Base-by-base conservation (phyloP, 2,888 invertebrate species). In the Venusia cambrica region DNA sequence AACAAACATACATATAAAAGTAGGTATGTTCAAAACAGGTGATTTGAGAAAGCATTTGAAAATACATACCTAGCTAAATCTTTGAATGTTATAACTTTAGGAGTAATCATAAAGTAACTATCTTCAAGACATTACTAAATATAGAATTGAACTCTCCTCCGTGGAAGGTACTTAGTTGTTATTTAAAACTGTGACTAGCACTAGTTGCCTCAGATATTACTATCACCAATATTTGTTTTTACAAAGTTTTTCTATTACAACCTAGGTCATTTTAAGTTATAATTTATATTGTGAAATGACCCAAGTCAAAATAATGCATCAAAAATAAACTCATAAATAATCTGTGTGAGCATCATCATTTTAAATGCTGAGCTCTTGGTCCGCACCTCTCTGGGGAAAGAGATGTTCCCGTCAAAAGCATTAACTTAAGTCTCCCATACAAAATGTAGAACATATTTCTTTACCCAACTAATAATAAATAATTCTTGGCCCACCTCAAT, bases 151-250 rank as follows among this genome's bases (percentile, higher is more conserved):
- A 16, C 26, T 27, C 5, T 5, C 7, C 5, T 22, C 5, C n/a
- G 7, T 26, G n/a, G n/a, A 22, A 32, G 20, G 38, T 35, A 31
- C 24, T 30, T 12, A 18, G 28, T 13, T 33, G 14, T 35, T 17
- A 31, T 31, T 30, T 24, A 31, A 6, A 19, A 22, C n/a, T 28
- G 19, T 20, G 40, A 40, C 40, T 40, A 40, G 40, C 16, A 27
- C 19, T 31, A 18, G 28, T 19, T 24, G 13, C 13, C n/a, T n/a
- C n/a, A n/a, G n/a, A 18, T 22, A 32, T 20, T 32, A 17, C 10
- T 38, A 33, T 33, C 20, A 29, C 29, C 21, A 18, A 25, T n/a
- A 21, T 21, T 27, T 12, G 5, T 21, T 38, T 14, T 5, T 17
- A 5, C 2, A 14, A 17, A n/a, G n/a, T n/a, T n/a, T 17, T 12